phyloP scores from a whole-genome alignment of 2,888 invertebrate species.

The Lepidochitona cinerea region DNA sequence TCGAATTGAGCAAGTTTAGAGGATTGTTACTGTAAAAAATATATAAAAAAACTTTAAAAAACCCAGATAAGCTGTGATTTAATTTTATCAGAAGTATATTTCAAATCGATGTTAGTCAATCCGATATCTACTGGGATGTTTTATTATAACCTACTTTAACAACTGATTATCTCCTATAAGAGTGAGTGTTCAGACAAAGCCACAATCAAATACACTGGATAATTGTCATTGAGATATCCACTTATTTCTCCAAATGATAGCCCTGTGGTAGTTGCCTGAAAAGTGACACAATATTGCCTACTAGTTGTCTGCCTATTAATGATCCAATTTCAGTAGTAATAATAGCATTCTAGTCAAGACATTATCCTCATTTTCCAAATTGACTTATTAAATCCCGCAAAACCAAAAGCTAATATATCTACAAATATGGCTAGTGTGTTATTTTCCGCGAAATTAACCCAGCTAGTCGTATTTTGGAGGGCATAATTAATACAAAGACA shows the following conservation, averaged over 20 bases:
- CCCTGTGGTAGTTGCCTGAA: not conserved
- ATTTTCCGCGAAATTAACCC: not conserved
- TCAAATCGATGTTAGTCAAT: too few relatives aligned
- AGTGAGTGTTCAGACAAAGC: too few relatives aligned
- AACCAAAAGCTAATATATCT: not conserved
- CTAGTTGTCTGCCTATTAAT: not conserved
- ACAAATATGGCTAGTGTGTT: not conserved
- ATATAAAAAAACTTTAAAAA: too few relatives aligned
- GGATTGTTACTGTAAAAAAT: too few relatives aligned
- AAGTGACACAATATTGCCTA: not conserved
- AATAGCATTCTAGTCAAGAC: not conserved
- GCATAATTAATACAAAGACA: not conserved
- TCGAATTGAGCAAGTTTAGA: too few relatives aligned
- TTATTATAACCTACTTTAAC: too few relatives aligned
- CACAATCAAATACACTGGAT: too few relatives aligned
- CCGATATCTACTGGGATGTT: too few relatives aligned
- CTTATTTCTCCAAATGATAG: not conserved
- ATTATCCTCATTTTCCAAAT: not conserved
- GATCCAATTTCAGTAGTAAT: not conserved
- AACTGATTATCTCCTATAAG: too few relatives aligned
- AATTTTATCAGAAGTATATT: too few relatives aligned
- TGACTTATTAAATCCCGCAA: not conserved
- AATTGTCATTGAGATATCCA: too few relatives aligned
- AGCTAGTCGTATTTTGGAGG: not conserved
- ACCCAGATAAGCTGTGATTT: too few relatives aligned